Conservation (phyloP, 2,113 vertebrate genomes). For the Scomber colias region DNA sequence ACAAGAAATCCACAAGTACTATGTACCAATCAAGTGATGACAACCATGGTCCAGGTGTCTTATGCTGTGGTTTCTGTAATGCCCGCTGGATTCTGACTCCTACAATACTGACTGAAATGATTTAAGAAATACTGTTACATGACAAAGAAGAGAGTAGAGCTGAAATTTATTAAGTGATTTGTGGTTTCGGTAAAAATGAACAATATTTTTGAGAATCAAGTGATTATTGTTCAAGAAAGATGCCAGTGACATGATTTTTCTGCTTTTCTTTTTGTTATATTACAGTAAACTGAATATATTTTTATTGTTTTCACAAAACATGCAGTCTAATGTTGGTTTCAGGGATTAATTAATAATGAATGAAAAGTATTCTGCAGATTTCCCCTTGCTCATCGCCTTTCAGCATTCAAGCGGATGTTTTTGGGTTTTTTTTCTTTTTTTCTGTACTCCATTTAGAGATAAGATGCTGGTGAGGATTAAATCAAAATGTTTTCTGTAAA, state of each 20-base stretch:
- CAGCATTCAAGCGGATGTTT: neutral
- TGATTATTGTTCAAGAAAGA: neutral
- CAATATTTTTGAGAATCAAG: neutral
- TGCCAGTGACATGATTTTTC: neutral
- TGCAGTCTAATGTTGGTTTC: neutral
- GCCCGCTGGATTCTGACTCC: no score
- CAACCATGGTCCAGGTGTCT: neutral
- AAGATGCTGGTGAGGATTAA: neutral
- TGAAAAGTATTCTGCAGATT: neutral
- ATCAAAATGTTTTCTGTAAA: neutral
- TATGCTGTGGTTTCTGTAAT: no score
- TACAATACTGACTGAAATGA: no score
- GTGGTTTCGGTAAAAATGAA: no score
- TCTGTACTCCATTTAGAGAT: neutral
- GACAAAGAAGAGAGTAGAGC: neutral
- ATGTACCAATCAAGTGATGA: neutral
- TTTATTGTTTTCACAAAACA: neutral
- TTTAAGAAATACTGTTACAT: neutral
- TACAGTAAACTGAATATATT: neutral
- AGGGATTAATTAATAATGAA: neutral
- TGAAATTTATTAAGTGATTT: neutral
- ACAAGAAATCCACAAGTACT: neutral
- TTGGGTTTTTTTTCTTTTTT: neutral
- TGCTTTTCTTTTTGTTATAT: neutral
- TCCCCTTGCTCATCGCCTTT: neutral